Percentiles rank a stretch among this genome's conserved stretches.
phyloP scores from a whole-genome alignment of 1,140 invertebrate species.

The Pinna nobilis region DNA sequence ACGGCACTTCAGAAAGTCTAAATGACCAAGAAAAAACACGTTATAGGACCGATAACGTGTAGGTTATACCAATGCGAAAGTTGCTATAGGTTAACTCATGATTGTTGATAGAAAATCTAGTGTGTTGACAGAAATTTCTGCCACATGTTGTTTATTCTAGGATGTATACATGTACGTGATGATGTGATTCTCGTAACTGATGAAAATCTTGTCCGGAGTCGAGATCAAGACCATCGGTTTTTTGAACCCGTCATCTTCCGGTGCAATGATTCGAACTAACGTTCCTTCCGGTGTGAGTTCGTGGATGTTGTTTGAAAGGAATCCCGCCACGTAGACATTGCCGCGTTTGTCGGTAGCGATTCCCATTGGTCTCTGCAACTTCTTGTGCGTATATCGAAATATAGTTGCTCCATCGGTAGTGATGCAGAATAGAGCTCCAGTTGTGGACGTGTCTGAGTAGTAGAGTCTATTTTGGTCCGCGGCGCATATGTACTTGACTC shows the following conservation, averaged over 20 bases:
- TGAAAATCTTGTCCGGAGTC: slow-evolving; percentile 23
- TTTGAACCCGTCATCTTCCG: slow-evolving; percentile 24
- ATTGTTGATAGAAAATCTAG: no score
- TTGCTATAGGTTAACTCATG: no score
- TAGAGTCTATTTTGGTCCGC: slow-evolving; percentile 32
- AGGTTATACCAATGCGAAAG: no score
- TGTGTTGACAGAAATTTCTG: no score
- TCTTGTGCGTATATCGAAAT: slow-evolving; percentile 35
- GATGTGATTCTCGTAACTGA: slow-evolving; percentile 33
- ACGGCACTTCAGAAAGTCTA: no score
- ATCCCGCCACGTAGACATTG: slow-evolving; percentile 24
- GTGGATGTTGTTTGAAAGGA: slow-evolving; percentile 38
- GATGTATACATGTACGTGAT: slow-evolving; percentile 26
- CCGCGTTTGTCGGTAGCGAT: slow-evolving; percentile 22
- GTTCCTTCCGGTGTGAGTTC: slow-evolving; percentile 27
- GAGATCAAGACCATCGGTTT: slow-evolving; percentile 30
- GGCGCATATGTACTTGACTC: slow-evolving; percentile 29
- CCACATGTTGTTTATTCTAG: no score
- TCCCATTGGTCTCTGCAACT: slow-evolving; percentile 28
- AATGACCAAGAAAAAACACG: no score
- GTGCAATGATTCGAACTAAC: slow-evolving; percentile 24
- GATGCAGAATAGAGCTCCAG: slow-evolving; percentile 17
- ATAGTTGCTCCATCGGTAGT: slow-evolving; percentile 19
- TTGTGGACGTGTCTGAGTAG: slow-evolving; percentile 26
- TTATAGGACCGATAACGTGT: no score